phyloP scores from a whole-genome alignment of 1,140 invertebrate species.

The Anastrepha ludens region DNA sequence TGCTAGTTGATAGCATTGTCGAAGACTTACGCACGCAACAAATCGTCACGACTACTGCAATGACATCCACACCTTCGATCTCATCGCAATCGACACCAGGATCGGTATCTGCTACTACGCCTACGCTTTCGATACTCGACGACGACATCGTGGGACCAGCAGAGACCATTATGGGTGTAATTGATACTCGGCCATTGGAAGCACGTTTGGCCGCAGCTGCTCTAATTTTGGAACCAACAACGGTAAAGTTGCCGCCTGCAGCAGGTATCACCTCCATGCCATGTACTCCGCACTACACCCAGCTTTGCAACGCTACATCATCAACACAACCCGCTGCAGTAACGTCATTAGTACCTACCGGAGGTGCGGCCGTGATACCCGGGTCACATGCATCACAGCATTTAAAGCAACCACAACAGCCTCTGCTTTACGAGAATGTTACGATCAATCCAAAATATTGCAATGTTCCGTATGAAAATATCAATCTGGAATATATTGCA shows the following conservation, averaged over 20 bases:
- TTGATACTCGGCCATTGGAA: conserved; percentile 77
- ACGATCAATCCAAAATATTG: conserved; percentile 74
- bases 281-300: conserved; percentile 65
- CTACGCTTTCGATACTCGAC: conserved; percentile 67
- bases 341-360: conserved; percentile 51
- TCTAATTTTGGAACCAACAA: conserved; percentile 23
- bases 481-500: conserved; percentile 93
- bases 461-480: conserved; percentile 86
- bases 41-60: conserved; percentile 60
- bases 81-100: conserved; percentile 57
- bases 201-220: conserved; percentile 60
- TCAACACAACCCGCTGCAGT: conserved; percentile 56
- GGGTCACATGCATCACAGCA: conserved; percentile 50
- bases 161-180: conserved; percentile 81
- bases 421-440: conserved; percentile 72
- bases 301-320: conserved; percentile 64
- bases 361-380: not conserved
- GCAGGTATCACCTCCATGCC: not conserved
- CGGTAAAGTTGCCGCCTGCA: conserved; percentile 13
- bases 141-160: conserved; percentile 78
- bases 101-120: conserved; percentile 64
- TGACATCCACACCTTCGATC: conserved; percentile 55
- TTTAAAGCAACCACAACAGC: conserved; percentile 62
- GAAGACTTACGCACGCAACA: conserved; percentile 68
- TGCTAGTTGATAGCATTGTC: conserved; percentile 65